phyloP scores from a whole-genome alignment of 2,797 vertebrate genomes.

The Limnodromus scolopaceus region DNA sequence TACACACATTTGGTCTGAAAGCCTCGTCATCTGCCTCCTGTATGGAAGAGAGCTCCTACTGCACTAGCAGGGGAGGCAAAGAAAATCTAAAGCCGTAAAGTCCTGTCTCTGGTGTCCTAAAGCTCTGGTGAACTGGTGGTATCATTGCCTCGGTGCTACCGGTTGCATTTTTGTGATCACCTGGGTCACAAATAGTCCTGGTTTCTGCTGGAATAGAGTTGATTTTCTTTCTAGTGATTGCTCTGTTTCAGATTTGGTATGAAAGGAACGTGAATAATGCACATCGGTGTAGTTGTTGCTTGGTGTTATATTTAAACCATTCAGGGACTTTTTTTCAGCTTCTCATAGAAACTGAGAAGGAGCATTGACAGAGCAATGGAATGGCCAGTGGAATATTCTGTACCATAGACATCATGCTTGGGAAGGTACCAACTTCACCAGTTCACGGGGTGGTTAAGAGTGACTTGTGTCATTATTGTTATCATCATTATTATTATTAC shows the following conservation, averaged over 20 bases:
- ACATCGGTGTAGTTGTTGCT: background rate
- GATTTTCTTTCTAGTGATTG: background rate
- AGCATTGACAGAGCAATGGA: background rate
- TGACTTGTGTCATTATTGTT: background rate
- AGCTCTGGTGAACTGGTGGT: background rate
- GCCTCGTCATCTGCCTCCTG: background rate
- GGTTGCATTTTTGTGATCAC: background rate
- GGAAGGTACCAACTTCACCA: background rate
- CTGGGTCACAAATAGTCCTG: background rate
- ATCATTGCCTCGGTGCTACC: rapidly evolving
- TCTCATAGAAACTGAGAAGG: background rate
- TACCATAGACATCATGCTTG: background rate
- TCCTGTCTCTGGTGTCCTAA: background rate
- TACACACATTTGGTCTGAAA: background rate
- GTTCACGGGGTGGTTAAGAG: background rate
- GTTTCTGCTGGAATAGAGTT: background rate
- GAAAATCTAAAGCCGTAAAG: background rate
- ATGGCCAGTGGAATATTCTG: background rate
- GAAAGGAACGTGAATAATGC: background rate
- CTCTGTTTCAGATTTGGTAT: background rate
- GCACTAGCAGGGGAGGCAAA: background rate
- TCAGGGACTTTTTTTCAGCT: background rate
- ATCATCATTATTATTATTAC: too few relatives aligned
- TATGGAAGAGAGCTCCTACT: background rate
- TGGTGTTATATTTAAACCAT: background rate